Percentiles rank a stretch among this genome's conserved stretches.
Conservation (phyloP, 1,140 invertebrate genomes). For the Eueides isabella region DNA sequence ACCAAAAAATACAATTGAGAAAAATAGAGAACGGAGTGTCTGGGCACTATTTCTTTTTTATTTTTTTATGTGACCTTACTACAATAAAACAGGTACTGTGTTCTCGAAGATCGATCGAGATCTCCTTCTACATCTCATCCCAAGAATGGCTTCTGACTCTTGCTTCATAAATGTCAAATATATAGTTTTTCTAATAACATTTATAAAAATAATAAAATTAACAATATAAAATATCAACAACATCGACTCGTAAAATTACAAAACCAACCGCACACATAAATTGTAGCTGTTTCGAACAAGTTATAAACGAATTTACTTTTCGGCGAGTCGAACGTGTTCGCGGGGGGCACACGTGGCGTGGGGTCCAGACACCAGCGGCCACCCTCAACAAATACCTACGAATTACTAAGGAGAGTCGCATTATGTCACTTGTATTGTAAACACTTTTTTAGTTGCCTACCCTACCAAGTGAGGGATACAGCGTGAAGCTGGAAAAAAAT, state of each 20-base stretch:
- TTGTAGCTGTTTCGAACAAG: neutral
- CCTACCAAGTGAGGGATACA: too few relatives aligned
- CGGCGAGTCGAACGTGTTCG: conserved; percentile 14
- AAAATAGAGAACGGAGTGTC: too few relatives aligned
- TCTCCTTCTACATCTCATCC: too few relatives aligned
- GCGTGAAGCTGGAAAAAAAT: too few relatives aligned
- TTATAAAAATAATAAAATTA: neutral
- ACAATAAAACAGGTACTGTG: too few relatives aligned
- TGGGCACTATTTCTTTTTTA: too few relatives aligned
- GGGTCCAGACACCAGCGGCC: neutral
- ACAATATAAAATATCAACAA: neutral
- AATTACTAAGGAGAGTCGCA: neutral
- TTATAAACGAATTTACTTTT: conserved; percentile 9
- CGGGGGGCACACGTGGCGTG: conserved; percentile 21
- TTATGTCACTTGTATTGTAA: neutral
- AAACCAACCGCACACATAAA: neutral
- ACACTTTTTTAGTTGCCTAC: neutral
- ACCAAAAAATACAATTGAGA: too few relatives aligned
- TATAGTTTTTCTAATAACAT: neutral
- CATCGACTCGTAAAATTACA: neutral
- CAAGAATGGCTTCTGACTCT: too few relatives aligned
- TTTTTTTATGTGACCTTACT: too few relatives aligned
- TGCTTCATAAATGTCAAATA: too few relatives aligned
- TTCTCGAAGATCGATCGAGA: too few relatives aligned
- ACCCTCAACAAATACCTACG: neutral